Conservation (phyloP, 1,140 invertebrate species). For the Drusus annulatus region DNA sequence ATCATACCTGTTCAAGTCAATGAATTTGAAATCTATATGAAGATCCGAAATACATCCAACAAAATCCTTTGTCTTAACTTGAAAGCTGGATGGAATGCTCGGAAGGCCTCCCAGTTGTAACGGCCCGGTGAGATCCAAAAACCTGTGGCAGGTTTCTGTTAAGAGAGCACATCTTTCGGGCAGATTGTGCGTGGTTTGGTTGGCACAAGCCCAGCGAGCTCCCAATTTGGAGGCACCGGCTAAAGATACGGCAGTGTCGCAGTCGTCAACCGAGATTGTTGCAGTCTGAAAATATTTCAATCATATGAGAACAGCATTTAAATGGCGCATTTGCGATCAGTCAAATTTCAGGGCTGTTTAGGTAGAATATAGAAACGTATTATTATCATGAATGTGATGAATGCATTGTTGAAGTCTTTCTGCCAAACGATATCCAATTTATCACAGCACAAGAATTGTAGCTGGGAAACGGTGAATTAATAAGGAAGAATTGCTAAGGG, state of each 20-base stretch:
- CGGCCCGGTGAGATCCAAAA: conserved; percentile 95
- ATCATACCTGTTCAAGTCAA: conserved; percentile 87
- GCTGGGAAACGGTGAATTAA: too few species aligned
- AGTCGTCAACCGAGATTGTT: conserved; percentile 90
- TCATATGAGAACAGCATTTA: background rate
- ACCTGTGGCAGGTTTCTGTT: conserved; percentile 94
- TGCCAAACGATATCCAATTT: too few species aligned
- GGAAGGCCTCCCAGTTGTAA: conserved; percentile 95
- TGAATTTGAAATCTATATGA: conserved; percentile 87
- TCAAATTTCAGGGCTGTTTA: too few species aligned
- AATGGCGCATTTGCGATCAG: too few species aligned
- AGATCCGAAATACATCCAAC: conserved; percentile 94
- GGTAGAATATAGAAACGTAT: too few species aligned
- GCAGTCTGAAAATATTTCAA: conserved; percentile 77
- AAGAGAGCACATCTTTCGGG: conserved; percentile 85
- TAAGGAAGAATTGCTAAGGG: too few species aligned
- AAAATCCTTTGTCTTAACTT: conserved; percentile 88
- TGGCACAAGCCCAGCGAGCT: conserved; percentile 88
- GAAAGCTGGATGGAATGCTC: conserved; percentile 84
- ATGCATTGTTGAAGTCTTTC: too few species aligned
- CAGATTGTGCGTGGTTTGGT: conserved; percentile 79
- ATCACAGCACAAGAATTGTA: too few species aligned
- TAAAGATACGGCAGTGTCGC: conserved; percentile 88
- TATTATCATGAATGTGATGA: too few species aligned
- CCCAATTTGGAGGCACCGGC: conserved; percentile 83